phyloP scores from a whole-genome alignment of 2,888 invertebrate species.

The Eupithecia subumbrata region DNA sequence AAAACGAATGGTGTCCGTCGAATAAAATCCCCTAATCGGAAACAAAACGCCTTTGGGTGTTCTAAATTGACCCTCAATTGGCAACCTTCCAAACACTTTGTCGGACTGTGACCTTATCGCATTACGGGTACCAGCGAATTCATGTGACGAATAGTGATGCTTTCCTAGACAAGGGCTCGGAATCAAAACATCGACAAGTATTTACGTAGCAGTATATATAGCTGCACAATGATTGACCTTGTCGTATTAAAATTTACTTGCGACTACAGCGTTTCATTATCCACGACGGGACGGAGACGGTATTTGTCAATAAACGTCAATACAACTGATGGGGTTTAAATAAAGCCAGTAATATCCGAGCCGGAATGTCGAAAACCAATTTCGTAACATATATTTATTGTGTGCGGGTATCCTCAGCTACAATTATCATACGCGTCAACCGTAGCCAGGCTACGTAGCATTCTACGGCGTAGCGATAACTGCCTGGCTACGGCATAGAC shows the following conservation, averaged over 20 bases:
- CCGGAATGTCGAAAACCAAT: background rate
- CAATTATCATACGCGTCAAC: background rate
- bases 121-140: conserved; percentile 17
- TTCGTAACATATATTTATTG: background rate
- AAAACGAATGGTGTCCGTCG: conserved; percentile 21
- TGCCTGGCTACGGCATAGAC: background rate
- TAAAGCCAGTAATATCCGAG: background rate
- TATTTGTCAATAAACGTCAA: background rate
- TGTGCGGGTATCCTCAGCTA: background rate
- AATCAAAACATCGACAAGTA: background rate
- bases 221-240: background rate
- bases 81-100: conserved; percentile 46
- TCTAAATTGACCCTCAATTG: conserved; percentile 41
- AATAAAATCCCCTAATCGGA: conserved; percentile 34
- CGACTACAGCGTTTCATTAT: background rate
- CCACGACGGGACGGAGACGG: too few species aligned
- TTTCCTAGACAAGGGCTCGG: background rate
- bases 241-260: background rate
- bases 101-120: conserved; percentile 36
- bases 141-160: conserved; percentile 25
- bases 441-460: background rate
- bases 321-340: background rate
- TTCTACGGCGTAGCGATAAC: background rate
- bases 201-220: background rate
- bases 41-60: conserved; percentile 31